Evolutionary conservation across 2,113 vertebrate species (phyloP), one percentile per base, ranked within the genome.

Genomic region (Galeopterus variegatus): DNA sequence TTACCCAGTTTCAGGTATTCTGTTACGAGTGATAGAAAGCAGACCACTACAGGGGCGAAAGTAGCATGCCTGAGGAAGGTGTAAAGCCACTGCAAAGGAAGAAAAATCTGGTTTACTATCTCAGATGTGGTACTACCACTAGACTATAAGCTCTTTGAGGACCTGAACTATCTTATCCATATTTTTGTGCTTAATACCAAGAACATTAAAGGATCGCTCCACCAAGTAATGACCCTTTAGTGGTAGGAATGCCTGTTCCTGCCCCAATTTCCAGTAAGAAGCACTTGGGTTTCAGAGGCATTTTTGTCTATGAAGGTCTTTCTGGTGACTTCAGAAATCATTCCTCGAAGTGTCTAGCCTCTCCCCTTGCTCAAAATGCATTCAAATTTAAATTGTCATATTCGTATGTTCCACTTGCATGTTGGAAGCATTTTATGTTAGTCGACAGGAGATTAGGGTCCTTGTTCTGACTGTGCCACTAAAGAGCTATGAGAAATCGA

Each of bases 391-490:
- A 87, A 65, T 65, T 21, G 54, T 72, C 10, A 5, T 72, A 77
- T 76, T 31, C 41, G 17, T 94, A 18, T 69, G 13, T 65, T 80
- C 41, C 48, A 54, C 3, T 79, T n/a, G n/a, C 13, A 67, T 23
- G 21, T 58, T 79, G n/a, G 90, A 96, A 90, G 15, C 54, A n/a
- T 67, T 91, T 84, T 79, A 50, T 65, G 75, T 64, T 62, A 95
- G 56, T 75, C 54, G 58, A 87, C 19, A 79, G 45, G 56, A 77
- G 12, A 70, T 45, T 24, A 65, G 33, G 5, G 2, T 67, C 48
- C 52, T 93, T 75, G 77, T 75, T 31, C 70, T 91, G 62, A 65
- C 36, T 88, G 26, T 65, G 58, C 33, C 50, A 54, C 50, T 79
- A 65, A 80, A 6, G 41, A 81, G 48, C 60, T 50, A 31, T 85